These are phyloP conservation scores for Drosophila recens DNA, from an alignment of 2,888 invertebrate species.

Conservation along the genomic window DNA sequence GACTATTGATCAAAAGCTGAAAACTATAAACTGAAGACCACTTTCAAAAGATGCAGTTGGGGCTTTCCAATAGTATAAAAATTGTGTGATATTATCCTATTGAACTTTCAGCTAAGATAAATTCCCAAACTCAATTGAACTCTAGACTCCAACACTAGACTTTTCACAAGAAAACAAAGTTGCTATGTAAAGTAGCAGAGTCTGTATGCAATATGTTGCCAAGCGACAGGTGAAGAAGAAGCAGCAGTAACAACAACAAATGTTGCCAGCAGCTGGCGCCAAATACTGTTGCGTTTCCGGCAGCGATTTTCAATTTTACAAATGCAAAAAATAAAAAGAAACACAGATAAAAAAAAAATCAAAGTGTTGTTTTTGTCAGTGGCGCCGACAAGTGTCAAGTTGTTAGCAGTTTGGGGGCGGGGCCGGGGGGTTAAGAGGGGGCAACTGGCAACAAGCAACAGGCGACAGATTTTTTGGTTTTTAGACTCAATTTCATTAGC, in stretches of 20 bases:
- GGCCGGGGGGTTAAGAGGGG: neutral
- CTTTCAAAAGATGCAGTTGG: neutral
- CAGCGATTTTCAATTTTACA: constrained; percentile 69
- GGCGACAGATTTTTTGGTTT: constrained; percentile 25
- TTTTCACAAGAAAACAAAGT: neutral
- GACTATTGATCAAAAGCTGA: neutral
- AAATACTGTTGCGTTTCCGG: constrained; percentile 61
- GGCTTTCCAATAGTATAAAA: neutral
- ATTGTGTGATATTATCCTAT: neutral
- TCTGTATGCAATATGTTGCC: neutral
- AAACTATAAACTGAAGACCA: neutral
- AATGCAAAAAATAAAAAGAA: constrained; percentile 43
- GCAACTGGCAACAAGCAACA: constrained; percentile 18
- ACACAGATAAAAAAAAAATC: constrained; percentile 7
- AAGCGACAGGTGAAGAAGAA: neutral
- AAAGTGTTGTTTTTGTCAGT: constrained; percentile 22
- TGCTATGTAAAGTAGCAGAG: neutral
- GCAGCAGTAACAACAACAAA: neutral
- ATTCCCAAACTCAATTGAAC: neutral
- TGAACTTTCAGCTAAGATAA: neutral
- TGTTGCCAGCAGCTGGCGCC: constrained; percentile 47
- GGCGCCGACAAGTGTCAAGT: constrained; percentile 81
- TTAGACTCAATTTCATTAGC: constrained; percentile 57
- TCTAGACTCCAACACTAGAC: neutral
- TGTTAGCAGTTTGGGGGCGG: constrained; percentile 35